These are phyloP conservation scores for Mythimna albipuncta DNA, from an alignment of 2,888 invertebrate species.

Conservation along the genomic window DNA sequence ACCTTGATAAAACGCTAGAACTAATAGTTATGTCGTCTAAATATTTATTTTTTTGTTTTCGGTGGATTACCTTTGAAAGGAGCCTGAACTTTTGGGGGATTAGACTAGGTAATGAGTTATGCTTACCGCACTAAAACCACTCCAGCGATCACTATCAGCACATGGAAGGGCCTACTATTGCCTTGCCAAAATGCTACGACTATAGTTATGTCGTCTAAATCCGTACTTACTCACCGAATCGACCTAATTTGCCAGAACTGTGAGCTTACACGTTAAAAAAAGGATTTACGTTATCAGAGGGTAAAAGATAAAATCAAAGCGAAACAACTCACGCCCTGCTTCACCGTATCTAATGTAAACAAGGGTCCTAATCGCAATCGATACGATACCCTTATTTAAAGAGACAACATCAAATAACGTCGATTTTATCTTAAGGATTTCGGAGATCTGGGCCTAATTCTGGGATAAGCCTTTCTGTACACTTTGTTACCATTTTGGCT, in stretches of 20 bases:
- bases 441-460: slow-evolving; percentile 21
- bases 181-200: neutral
- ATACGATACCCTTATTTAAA: slow-evolving; percentile 36
- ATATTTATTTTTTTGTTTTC: neutral
- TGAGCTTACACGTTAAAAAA: slow-evolving; percentile 15
- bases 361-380: slow-evolving; percentile 15
- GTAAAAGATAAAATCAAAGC: slow-evolving; percentile 25
- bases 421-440: slow-evolving; percentile 37
- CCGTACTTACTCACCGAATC: neutral
- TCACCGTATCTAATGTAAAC: slow-evolving; percentile 30
- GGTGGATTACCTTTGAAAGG: too few relatives aligned
- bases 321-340: slow-evolving; percentile 5
- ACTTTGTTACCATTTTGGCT: slow-evolving; percentile 4
- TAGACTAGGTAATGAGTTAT: too few relatives aligned
- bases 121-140: too few relatives aligned
- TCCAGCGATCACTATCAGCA: too few relatives aligned
- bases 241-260: neutral
- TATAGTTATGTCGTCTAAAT: neutral
- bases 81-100: too few relatives aligned
- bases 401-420: slow-evolving; percentile 33
- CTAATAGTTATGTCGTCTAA: neutral
- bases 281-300: slow-evolving; percentile 1
- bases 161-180: too few relatives aligned
- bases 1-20: neutral
- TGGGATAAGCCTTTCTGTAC: slow-evolving; percentile 36